Base-by-base conservation (phyloP, 2,888 invertebrate species). In the Lutraria lutraria region DNA sequence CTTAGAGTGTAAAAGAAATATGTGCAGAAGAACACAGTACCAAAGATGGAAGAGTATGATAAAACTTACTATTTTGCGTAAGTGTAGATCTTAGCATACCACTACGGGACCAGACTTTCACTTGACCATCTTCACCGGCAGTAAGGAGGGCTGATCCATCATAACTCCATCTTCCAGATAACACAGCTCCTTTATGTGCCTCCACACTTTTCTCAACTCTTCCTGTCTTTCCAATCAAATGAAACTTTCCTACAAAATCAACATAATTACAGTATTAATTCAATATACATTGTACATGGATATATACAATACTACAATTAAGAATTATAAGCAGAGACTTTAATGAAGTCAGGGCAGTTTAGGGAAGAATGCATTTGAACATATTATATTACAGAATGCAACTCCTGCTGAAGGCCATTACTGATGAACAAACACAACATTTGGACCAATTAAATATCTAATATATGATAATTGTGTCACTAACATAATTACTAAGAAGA, bases 41-140 rank as follows among this genome's bases (percentile, higher is more conserved):
- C 43, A 43, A 43, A 43, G 8, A 43, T 43, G 2, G 43, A 43
- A 43, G 8, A 43, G 8, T 43, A 21, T 8, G 60, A 1, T 60
- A 43, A n/a, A 15, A 93, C 96, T 94, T 97, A 95, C 98, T 98
- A 87, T 98, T 98, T 93, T 98, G 98, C 80, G 98, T 98, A 0
- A 99, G 98, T 0, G 98, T 98, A 0, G 99, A 99, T 1, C 99
- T 97, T 21, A 99, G 97, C 97, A 97, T 97, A 21, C 99, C 99
- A 95, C 98, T 98, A 81, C 99, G 97, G 0, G 99, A 99, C 99
- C 99, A 99, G 89, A 99, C 98, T 97, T 99, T 99, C 2, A 99
- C 98, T 88, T 98, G 97, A 1, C 99, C 99, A 97, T 99, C 99
- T 97, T 99, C 99, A 0, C 99, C 99, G 91, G 98, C 99, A 95